phyloP scores from a whole-genome alignment of 2,888 invertebrate genomes.

The Acanthoscelides obtectus region DNA sequence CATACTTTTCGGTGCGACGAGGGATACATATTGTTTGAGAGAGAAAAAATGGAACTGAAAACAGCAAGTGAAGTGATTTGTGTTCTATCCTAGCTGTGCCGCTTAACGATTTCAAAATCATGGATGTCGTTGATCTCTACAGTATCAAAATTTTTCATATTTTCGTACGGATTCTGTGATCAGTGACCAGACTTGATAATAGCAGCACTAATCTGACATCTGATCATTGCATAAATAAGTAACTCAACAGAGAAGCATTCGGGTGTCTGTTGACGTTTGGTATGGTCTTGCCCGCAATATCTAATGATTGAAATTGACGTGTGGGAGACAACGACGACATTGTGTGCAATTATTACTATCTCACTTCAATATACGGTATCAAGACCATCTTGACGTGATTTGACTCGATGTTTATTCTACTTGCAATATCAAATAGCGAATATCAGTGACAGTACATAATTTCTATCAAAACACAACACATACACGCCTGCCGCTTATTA shows the following conservation, averaged over 20 bases:
- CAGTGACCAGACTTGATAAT: background rate
- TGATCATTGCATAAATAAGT: background rate
- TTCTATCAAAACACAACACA: conserved; percentile 14
- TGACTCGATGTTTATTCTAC: background rate
- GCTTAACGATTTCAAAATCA: background rate
- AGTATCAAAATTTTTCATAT: background rate
- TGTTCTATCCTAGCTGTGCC: too few relatives aligned
- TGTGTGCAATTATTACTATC: background rate
- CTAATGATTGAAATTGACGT: background rate
- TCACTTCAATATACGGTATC: background rate
- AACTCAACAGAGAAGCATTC: background rate
- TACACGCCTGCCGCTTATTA: conserved; percentile 28
- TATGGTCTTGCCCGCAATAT: background rate
- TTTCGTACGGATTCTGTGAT: background rate
- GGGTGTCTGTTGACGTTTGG: background rate
- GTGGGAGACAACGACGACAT: background rate
- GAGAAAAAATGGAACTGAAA: too few relatives aligned
- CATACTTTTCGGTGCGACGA: too few relatives aligned
- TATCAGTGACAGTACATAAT: conserved; percentile 21
- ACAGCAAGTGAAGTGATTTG: too few relatives aligned
- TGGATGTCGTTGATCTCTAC: background rate
- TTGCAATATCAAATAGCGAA: conserved; percentile 10
- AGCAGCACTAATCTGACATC: background rate
- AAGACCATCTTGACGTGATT: background rate
- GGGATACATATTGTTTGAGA: too few relatives aligned